Percentiles rank a stretch among this genome's conserved stretches.
These are phyloP conservation scores for Muntiacus reevesi DNA, from an alignment of 2,113 vertebrate genomes.

Conservation along the genomic window DNA sequence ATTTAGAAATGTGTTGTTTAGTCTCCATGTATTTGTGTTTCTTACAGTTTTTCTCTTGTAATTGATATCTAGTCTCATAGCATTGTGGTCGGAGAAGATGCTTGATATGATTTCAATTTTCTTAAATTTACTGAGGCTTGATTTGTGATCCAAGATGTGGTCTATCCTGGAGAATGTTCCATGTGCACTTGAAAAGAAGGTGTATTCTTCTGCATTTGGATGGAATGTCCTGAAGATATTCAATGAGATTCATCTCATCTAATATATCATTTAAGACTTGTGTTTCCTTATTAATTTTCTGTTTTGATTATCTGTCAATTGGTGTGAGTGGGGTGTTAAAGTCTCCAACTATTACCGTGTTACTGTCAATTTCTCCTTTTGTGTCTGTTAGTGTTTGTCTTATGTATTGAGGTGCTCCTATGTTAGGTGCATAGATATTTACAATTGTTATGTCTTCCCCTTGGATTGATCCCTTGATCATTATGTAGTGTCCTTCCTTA, in stretches of 20 bases:
- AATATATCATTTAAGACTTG: neutral
- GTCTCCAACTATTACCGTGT: neutral
- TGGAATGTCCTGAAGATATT: neutral
- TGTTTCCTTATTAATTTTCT: neutral
- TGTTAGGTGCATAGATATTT: neutral
- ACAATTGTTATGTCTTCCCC: neutral
- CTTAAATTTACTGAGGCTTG: neutral
- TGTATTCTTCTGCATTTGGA: neutral
- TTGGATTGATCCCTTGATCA: neutral
- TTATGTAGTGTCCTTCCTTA: neutral
- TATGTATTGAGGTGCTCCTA: neutral
- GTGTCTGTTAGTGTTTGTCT: neutral
- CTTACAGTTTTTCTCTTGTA: neutral
- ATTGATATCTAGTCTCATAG: neutral
- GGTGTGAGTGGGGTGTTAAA: neutral
- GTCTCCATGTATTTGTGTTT: neutral
- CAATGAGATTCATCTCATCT: neutral
- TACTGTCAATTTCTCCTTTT: neutral
- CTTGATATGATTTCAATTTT: neutral
- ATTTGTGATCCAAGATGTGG: neutral
- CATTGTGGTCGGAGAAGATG: neutral
- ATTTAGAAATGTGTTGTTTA: neutral
- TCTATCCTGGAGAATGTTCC: neutral
- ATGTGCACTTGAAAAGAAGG: neutral
- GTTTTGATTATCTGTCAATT: neutral